Conservation (phyloP, 2,113 vertebrate genomes). For the Caranx ignobilis region DNA sequence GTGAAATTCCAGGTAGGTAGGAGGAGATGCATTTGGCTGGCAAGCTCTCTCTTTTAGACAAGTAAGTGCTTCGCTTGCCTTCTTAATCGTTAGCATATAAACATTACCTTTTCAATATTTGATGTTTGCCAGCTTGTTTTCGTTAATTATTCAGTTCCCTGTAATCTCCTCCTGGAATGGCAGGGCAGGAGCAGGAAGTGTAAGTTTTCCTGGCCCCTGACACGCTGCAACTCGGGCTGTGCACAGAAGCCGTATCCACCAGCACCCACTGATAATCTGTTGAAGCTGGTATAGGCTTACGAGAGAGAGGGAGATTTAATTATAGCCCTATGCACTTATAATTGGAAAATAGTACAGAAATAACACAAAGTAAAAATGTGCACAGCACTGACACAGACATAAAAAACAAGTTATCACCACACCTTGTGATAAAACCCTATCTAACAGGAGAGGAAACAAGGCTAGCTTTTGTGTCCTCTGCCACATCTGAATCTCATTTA, state of each 20-base stretch:
- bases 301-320: neutral
- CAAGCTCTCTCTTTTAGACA: slow-evolving; percentile 68
- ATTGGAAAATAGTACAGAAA: neutral
- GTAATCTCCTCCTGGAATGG: slow-evolving; percentile 77
- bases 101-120: slow-evolving; percentile 84
- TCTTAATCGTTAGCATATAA: slow-evolving; percentile 82
- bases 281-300: neutral
- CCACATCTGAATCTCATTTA: neutral
- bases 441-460: neutral
- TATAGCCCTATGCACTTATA: neutral
- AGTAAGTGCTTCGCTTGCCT: slow-evolving; percentile 78
- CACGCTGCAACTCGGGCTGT: slow-evolving; percentile 18
- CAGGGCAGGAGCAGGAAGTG: slow-evolving; percentile 68
- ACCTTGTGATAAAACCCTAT: neutral
- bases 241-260: neutral
- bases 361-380: neutral
- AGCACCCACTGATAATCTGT: neutral
- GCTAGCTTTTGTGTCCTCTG: neutral
- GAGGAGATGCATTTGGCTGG: slow-evolving; percentile 74
- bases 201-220: slow-evolving; percentile 64
- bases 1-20: slow-evolving; percentile 74
- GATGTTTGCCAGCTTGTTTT: slow-evolving; percentile 84
- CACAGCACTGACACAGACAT: neutral
- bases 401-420: neutral
- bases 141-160: slow-evolving; percentile 84